A percentile compares a stretch with the other conserved stretches of the same genome.
Evolutionary conservation across 2,797 vertebrate genomes (phyloP).

Genomic region (Eutrigla gurnardus): DNA sequence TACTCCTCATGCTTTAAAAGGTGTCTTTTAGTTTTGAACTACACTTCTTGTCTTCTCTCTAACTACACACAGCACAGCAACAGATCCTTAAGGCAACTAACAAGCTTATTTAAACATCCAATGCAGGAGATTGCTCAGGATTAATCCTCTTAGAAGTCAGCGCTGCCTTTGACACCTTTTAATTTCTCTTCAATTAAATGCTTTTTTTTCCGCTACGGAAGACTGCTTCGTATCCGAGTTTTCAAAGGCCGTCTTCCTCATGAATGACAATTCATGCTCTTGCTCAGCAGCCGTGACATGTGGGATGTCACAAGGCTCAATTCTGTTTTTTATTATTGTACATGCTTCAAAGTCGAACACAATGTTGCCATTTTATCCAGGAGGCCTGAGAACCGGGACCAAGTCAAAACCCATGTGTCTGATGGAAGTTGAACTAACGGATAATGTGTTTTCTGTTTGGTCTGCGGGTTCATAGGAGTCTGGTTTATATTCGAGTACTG

Average conservation of each 20-base stretch:
- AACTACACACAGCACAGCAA: slow-evolving; percentile 19
- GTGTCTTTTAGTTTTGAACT: neutral
- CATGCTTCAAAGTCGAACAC: slow-evolving; percentile 30
- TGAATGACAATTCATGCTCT: slow-evolving; percentile 23
- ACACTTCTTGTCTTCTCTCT: neutral
- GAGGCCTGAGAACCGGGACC: slow-evolving; percentile 11
- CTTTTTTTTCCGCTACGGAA: slow-evolving; percentile 2
- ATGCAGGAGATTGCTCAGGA: slow-evolving; percentile 8
- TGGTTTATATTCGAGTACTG: slow-evolving; percentile 46
- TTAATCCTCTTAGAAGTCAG: slow-evolving; percentile 50
- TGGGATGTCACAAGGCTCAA: slow-evolving; percentile 43
- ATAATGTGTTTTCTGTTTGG: slow-evolving; percentile 56
- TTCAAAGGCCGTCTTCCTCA: slow-evolving; percentile 9
- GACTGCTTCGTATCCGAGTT: slow-evolving; percentile 12
- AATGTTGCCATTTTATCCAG: slow-evolving; percentile 25
- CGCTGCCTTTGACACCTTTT: slow-evolving; percentile 23
- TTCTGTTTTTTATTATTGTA: slow-evolving; percentile 20
- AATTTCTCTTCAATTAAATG: slow-evolving; percentile 30
- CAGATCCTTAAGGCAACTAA: slow-evolving; percentile 15
- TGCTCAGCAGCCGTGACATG: slow-evolving; percentile 44
- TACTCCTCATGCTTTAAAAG: too few relatives aligned
- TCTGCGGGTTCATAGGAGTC: slow-evolving; percentile 50
- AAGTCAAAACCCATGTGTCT: slow-evolving; percentile 17
- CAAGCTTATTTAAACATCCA: slow-evolving; percentile 16
- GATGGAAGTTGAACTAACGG: slow-evolving; percentile 28